Conservation (phyloP, 2,888 invertebrate genomes). For the Aleiodes leptofemur region DNA sequence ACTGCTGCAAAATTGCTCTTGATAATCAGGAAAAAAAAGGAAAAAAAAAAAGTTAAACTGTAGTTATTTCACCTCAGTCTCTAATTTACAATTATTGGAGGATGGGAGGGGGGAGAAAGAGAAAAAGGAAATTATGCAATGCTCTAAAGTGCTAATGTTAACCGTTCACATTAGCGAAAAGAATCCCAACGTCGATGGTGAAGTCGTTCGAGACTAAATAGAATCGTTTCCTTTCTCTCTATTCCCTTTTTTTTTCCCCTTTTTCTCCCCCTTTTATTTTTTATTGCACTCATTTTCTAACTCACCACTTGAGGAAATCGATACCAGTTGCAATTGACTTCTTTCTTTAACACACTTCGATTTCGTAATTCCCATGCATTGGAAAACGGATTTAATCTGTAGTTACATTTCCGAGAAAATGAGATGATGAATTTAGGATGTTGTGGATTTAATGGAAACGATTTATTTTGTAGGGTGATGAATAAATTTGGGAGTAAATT, state of each 20-base stretch:
- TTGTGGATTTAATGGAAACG: too few relatives aligned
- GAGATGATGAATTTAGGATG: neutral
- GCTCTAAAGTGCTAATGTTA: slow-evolving; percentile 63
- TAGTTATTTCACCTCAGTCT: slow-evolving; percentile 18
- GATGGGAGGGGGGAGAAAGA: neutral
- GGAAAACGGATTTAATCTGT: neutral
- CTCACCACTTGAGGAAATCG: slow-evolving; percentile 27
- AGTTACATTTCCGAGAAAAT: neutral
- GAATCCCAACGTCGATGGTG: slow-evolving; percentile 14
- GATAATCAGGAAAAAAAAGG: slow-evolving; percentile 1
- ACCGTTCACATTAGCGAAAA: slow-evolving; percentile 63
- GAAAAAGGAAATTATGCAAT: slow-evolving; percentile 15
- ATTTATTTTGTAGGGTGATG: too few relatives aligned
- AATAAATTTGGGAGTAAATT: too few relatives aligned
- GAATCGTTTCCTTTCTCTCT: slow-evolving; percentile 16
- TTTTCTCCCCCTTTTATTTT: neutral
- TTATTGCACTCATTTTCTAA: slow-evolving; percentile 13
- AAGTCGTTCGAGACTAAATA: slow-evolving; percentile 32
- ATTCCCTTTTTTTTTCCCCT: neutral
- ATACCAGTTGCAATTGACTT: slow-evolving; percentile 7
- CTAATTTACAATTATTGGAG: slow-evolving; percentile 24
- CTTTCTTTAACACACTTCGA: neutral
- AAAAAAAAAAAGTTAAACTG: slow-evolving; percentile 2
- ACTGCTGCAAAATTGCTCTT: neutral
- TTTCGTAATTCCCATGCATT: neutral